Evolutionary conservation across 2,797 vertebrate genomes (phyloP).

Genomic region (Nasua narica): DNA sequence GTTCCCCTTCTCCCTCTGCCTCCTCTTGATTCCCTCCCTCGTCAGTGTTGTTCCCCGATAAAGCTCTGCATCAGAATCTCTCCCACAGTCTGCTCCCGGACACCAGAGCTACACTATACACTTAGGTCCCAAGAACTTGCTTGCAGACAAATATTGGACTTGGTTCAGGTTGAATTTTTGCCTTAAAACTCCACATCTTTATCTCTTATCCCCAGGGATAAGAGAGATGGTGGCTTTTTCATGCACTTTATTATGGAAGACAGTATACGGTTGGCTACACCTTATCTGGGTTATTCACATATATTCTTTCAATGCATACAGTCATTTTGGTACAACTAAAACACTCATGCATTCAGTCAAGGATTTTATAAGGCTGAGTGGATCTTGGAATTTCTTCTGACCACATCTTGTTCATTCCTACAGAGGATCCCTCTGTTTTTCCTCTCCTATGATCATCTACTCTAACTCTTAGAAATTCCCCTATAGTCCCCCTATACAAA

Average conservation of each 20-base stretch:
- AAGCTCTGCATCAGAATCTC: not conserved
- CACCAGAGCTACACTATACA: fast-evolving
- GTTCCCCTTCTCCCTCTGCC: not conserved
- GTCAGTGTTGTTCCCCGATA: not conserved
- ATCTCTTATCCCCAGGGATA: not conserved
- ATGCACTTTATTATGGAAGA: not conserved
- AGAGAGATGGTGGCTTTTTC: not conserved
- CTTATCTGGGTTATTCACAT: not conserved
- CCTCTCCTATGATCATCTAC: not conserved
- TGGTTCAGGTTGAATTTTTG: not conserved
- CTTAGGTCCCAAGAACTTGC: not conserved
- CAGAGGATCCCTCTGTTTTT: not conserved
- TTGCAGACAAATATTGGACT: not conserved
- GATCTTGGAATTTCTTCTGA: not conserved
- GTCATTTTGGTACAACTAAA: not conserved
- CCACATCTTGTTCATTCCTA: not conserved
- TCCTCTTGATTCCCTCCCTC: not conserved
- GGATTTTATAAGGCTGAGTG: not conserved
- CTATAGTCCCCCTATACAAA: too few species aligned
- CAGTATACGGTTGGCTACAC: too few species aligned
- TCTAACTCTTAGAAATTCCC: not conserved
- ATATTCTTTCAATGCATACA: not conserved
- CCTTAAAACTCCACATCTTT: not conserved
- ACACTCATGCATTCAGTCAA: not conserved
- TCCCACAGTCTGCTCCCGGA: not conserved